Evolutionary conservation across 2,113 vertebrate genomes (phyloP).

Genomic region (Carlito syrichta): DNA sequence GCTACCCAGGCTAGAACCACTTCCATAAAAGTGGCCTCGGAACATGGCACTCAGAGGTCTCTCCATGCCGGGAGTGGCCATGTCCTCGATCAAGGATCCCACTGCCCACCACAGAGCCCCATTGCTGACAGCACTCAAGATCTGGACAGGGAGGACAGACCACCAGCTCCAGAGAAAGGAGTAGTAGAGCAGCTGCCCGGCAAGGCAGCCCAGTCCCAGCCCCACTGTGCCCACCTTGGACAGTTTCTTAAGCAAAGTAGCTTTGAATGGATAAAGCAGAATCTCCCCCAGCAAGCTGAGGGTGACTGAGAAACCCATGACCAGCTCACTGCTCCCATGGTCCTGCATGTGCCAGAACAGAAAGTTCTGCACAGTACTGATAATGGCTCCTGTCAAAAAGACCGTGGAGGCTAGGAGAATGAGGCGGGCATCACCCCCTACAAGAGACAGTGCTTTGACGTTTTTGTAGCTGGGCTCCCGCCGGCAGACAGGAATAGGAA

Average conservation of each 20-base stretch:
- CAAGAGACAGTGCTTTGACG: slow-evolving; percentile 83
- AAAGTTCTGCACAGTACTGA: slow-evolving; percentile 85
- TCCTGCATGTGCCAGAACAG: slow-evolving; percentile 94
- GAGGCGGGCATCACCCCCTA: slow-evolving; percentile 80
- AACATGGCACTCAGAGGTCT: slow-evolving; percentile 83
- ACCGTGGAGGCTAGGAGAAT: slow-evolving; percentile 82
- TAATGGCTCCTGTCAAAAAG: slow-evolving; percentile 76
- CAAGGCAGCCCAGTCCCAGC: slow-evolving; percentile 76
- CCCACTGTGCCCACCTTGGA: slow-evolving; percentile 73
- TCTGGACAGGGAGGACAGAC: slow-evolving; percentile 85
- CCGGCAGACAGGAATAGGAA: slow-evolving; percentile 83
- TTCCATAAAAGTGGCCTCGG: slow-evolving; percentile 73
- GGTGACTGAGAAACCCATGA: slow-evolving; percentile 86
- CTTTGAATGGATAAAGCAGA: slow-evolving; percentile 76
- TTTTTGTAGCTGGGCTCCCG: slow-evolving; percentile 64
- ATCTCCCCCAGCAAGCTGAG: slow-evolving; percentile 84
- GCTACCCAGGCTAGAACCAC: slow-evolving; percentile 87
- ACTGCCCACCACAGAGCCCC: slow-evolving; percentile 89
- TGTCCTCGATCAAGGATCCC: slow-evolving; percentile 77
- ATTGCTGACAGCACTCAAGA: slow-evolving; percentile 82
- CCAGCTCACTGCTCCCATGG: slow-evolving; percentile 83
- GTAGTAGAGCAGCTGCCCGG: slow-evolving; percentile 87
- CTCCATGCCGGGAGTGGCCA: slow-evolving; percentile 84
- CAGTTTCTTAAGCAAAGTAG: slow-evolving; percentile 77
- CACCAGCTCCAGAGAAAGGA: slow-evolving; percentile 89